phyloP scores from a whole-genome alignment of 2,888 invertebrate genomes.

The Amblyjoppa fuscipennis region DNA sequence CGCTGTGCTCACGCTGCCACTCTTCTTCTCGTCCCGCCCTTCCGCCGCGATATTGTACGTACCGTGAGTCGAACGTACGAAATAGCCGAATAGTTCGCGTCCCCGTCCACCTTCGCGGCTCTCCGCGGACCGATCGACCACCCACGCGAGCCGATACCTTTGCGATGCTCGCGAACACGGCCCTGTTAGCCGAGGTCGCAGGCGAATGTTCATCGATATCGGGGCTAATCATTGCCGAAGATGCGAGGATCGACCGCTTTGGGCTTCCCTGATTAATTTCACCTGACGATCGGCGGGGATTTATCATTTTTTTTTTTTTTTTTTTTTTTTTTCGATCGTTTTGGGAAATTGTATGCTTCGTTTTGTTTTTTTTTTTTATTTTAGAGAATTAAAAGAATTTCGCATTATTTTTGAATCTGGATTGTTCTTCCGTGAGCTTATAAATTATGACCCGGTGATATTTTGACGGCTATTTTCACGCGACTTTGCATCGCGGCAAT shows the following conservation, averaged over 20 bases:
- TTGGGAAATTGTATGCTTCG: too few species aligned
- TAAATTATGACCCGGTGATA: too few species aligned
- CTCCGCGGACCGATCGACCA: slow-evolving; percentile 8
- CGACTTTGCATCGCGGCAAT: too few species aligned
- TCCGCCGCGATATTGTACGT: slow-evolving; percentile 46
- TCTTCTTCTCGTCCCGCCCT: slow-evolving; percentile 69
- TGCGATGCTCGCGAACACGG: background rate
- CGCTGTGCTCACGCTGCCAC: slow-evolving; percentile 68
- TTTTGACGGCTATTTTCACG: too few species aligned
- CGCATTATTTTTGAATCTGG: too few species aligned
- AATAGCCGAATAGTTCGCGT: background rate
- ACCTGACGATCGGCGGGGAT: background rate
- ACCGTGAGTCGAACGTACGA: background rate
- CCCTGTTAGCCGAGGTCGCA: background rate
- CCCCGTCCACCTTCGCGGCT: background rate
- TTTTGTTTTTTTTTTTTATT: too few species aligned
- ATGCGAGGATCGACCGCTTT: background rate
- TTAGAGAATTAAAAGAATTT: too few species aligned
- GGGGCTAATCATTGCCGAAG: background rate
- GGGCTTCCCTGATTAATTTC: background rate
- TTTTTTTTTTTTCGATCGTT: too few species aligned
- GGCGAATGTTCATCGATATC: background rate
- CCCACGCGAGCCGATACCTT: background rate
- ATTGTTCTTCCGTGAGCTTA: too few species aligned
- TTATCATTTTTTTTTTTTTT: background rate